These are phyloP conservation scores for Diplodus puntazzo DNA, from an alignment of 2,797 vertebrate genomes.

Conservation along the genomic window DNA sequence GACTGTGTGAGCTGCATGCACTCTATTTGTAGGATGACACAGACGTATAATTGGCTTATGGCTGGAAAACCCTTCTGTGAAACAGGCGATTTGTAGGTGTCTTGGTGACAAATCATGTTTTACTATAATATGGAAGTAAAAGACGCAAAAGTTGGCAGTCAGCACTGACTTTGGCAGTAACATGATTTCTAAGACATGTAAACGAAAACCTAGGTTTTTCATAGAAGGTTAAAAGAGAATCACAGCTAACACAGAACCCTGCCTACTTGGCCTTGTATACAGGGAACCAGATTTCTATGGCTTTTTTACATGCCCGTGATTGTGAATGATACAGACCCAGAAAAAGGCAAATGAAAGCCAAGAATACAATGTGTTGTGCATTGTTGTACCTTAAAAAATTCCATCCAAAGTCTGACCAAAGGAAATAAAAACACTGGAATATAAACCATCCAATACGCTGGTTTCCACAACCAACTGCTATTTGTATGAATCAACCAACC, in stretches of 20 bases:
- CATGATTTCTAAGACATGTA: constrained; percentile 10
- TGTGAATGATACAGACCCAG: neutral
- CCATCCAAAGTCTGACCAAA: neutral
- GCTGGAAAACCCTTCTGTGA: constrained; percentile 14
- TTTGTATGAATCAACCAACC: constrained; percentile 7
- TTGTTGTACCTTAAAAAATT: neutral
- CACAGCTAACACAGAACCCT: neutral
- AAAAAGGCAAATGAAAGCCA: neutral
- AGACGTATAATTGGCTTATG: neutral
- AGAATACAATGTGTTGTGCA: neutral
- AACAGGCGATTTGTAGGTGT: constrained; percentile 17
- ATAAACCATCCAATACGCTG: neutral
- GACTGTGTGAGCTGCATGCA: neutral
- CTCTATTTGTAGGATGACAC: neutral
- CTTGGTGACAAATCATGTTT: constrained; percentile 30
- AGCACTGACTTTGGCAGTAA: constrained; percentile 11
- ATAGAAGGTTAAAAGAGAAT: constrained; percentile 11
- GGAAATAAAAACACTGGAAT: neutral
- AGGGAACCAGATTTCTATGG: neutral
- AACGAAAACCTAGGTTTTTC: constrained; percentile 10
- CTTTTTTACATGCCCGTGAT: neutral
- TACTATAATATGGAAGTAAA: constrained; percentile 1
- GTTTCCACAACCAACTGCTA: constrained; percentile 3
- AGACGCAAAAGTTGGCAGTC: constrained; percentile 23
- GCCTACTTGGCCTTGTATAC: neutral